Base-by-base conservation (phyloP, 1,140 invertebrate genomes). In the Achroia grisella region DNA sequence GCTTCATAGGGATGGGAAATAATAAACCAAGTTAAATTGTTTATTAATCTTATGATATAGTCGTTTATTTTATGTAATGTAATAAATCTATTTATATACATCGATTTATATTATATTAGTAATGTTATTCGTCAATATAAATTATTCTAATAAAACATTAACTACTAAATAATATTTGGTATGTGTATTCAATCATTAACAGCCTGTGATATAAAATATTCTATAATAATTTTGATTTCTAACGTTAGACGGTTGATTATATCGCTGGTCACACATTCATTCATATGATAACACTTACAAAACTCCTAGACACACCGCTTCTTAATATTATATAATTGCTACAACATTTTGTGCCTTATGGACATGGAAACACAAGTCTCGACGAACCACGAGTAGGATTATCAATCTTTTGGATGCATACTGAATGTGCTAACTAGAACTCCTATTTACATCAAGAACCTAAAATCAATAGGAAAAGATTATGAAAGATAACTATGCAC, bases 61-160 rank as follows among this genome's bases (percentile, higher is more conserved):
- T 41, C 12, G 14, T 13, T 31, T 29, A 31, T 13, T 12, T 15
- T 29, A 9, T 8, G n/a, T n/a, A 42, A 17, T 27, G 30, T 23
- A 23, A 3, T 23, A 23, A 23, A 43, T 13, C 31, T 34, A n/a
- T 32, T 42, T 40, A 23, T 23, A 58, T 23, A 23, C 17, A 23
- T 23, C 17, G 17, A 23, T 23, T 23, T 23, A 23, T 49, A 23
- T 44, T 56, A 52, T 53, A 47, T 59, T 57, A 62, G 55, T 56
- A 53, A 50, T 61, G 66, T 71, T 77, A 72, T 63, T 74, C 45
- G 62, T 62, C 60, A 67, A 62, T 74, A 66, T 77, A 72, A 78
- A 71, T 70, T 68, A 67, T 23, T 48, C 53, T 71, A 74, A 62
- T 45, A 59, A 15, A 12, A 11, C n/a, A 35, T 14, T 35, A 14